These are phyloP conservation scores for Augochlorella aurata DNA, from an alignment of 2,888 invertebrate genomes.

Conservation along the genomic window DNA sequence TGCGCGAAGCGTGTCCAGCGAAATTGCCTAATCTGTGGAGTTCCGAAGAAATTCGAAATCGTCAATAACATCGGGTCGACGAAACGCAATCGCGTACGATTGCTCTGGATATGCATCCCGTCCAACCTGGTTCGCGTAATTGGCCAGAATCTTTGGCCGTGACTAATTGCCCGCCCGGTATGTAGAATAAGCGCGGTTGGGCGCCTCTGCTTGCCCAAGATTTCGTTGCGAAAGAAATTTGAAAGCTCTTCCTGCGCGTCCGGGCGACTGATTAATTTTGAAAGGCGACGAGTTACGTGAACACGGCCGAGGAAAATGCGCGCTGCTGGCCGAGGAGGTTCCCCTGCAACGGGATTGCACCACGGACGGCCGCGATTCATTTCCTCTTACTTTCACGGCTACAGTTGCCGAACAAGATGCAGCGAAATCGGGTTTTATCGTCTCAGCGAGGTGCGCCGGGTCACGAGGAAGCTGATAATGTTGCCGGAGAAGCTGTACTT, in stretches of 20 bases:
- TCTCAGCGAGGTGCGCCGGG: no score
- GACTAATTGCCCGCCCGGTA: conserved; percentile 76
- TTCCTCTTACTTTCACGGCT: conserved; percentile 48
- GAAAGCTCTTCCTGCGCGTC: conserved; percentile 62
- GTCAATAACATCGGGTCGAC: not conserved
- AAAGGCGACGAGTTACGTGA: conserved; percentile 66
- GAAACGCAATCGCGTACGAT: conserved; percentile 61
- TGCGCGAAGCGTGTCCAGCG: no score
- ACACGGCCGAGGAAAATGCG: conserved; percentile 45
- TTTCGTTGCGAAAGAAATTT: conserved; percentile 68
- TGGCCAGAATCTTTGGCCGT: conserved; percentile 77
- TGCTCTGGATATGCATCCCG: conserved; percentile 77
- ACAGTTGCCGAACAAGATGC: not conserved
- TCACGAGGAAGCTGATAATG: no score
- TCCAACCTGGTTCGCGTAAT: conserved; percentile 77
- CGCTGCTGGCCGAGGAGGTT: conserved; percentile 8
- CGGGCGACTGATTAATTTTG: conserved; percentile 56
- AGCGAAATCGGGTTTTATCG: conserved; percentile 1
- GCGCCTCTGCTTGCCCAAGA: conserved; percentile 57
- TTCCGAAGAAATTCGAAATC: not conserved
- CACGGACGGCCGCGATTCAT: conserved; percentile 24
- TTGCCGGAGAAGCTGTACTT: no score
- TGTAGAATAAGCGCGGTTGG: conserved; percentile 40
- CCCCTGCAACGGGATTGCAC: conserved; percentile 41
- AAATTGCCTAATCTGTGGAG: not conserved